Percentiles rank a stretch among this genome's conserved stretches.
phyloP scores from a whole-genome alignment of 2,888 invertebrate species.

The Germaria angustata region DNA sequence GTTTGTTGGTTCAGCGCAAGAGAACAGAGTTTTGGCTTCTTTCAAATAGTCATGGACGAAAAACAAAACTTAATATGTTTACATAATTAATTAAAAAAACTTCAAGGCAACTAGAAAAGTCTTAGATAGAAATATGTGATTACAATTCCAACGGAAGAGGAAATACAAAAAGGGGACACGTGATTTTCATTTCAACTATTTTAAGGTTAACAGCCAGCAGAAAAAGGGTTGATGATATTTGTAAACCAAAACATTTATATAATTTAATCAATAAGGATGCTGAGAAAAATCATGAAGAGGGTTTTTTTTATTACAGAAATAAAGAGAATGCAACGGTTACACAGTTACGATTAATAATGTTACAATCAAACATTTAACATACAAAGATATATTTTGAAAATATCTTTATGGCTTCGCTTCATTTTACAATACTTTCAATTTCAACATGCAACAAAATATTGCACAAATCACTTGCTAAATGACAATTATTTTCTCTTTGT shows the following conservation, averaged over 20 bases:
- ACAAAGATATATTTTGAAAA: conserved; percentile 70
- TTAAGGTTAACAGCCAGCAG: neutral
- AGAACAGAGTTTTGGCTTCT: neutral
- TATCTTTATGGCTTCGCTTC: conserved; percentile 69
- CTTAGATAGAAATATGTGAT: neutral
- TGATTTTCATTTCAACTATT: conserved; percentile 18
- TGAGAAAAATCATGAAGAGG: conserved; percentile 52
- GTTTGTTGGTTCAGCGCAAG: neutral
- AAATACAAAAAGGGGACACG: conserved; percentile 41
- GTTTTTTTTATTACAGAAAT: conserved; percentile 54
- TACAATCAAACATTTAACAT: conserved; percentile 71
- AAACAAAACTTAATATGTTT: conserved; percentile 71
- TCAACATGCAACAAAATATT: conserved; percentile 66
- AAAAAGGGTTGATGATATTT: conserved; percentile 32
- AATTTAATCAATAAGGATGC: conserved; percentile 5
- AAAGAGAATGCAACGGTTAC: neutral
- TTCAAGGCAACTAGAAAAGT: conserved; percentile 49
- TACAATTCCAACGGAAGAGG: neutral
- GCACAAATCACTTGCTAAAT: conserved; percentile 68
- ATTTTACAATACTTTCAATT: conserved; percentile 8
- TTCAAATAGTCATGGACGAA: conserved; percentile 13
- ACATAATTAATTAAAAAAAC: conserved; percentile 77
- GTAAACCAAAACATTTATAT: conserved; percentile 4
- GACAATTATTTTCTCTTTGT: conserved; percentile 49
- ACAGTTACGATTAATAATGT: conserved; percentile 72